phyloP scores from a whole-genome alignment of 2,113 vertebrate genomes.

The Acanthisitta chloris region DNA sequence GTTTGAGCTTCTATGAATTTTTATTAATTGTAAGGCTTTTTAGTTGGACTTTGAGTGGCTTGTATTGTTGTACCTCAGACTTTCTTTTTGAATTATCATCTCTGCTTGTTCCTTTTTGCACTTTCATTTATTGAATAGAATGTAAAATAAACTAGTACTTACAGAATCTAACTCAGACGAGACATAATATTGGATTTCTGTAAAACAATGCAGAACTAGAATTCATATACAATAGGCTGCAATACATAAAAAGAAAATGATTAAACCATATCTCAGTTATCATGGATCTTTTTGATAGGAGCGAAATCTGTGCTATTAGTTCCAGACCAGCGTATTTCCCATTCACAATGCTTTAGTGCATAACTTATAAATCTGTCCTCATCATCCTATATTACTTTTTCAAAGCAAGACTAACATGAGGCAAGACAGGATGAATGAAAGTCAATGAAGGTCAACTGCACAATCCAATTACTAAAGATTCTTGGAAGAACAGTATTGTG shows the following conservation, averaged over 20 bases:
- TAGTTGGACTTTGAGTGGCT: neutral
- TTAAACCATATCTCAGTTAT: conserved; percentile 36
- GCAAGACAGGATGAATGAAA: conserved; percentile 58
- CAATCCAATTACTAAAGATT: conserved; percentile 69
- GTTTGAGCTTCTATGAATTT: neutral
- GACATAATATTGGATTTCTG: conserved; percentile 38
- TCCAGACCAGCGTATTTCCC: conserved; percentile 58
- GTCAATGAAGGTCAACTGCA: conserved; percentile 66
- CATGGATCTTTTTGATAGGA: conserved; percentile 64
- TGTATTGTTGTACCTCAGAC: neutral
- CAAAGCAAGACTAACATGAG: conserved; percentile 52
- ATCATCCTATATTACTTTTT: conserved; percentile 65
- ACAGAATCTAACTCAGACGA: neutral
- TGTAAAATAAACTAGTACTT: conserved; percentile 7
- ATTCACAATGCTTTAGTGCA: conserved; percentile 63
- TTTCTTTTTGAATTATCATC: neutral
- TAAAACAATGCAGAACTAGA: conserved; percentile 25
- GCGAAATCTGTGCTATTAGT: conserved; percentile 53
- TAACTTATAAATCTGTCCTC: conserved; percentile 68
- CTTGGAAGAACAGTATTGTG: conserved; percentile 55
- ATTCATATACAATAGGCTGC: neutral
- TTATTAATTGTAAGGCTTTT: neutral
- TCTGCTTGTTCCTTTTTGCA: neutral
- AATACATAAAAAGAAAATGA: conserved; percentile 47
- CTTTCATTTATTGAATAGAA: neutral